Evolutionary conservation across 2,888 invertebrate genomes (phyloP).

Genomic region (Elgonia sp.): DNA sequence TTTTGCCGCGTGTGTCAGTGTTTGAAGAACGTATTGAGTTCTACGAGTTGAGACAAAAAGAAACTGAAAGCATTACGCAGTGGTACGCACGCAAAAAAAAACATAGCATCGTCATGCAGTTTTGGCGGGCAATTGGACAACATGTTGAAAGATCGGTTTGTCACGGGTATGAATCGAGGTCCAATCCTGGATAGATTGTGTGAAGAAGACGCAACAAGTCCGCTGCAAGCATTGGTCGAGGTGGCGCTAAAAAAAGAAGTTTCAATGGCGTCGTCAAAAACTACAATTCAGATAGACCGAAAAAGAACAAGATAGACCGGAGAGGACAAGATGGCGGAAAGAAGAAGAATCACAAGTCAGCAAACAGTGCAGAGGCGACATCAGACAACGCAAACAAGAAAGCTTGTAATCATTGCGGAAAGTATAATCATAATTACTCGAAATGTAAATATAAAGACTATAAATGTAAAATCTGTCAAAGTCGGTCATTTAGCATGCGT

Average conservation of each 20-base stretch:
- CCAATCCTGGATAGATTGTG: constrained; percentile 70
- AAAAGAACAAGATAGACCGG: background rate
- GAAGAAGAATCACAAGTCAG: background rate
- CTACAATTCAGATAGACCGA: background rate
- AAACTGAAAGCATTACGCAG: constrained; percentile 53
- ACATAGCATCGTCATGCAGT: constrained; percentile 68
- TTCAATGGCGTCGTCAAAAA: constrained; percentile 14
- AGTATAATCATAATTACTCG: constrained; percentile 34
- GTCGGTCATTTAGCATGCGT: constrained; percentile 37
- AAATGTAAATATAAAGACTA: constrained; percentile 52
- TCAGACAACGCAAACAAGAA: background rate
- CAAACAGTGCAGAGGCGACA: background rate
- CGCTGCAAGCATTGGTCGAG: constrained; percentile 56
- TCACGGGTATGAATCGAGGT: constrained; percentile 59
- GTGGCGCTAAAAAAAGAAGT: constrained; percentile 71
- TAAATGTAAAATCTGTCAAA: constrained; percentile 47
- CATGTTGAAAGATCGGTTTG: constrained; percentile 78
- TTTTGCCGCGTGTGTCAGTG: constrained; percentile 46
- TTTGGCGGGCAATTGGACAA: constrained; percentile 70
- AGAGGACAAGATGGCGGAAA: constrained; percentile 2
- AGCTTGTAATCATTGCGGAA: constrained; percentile 48
- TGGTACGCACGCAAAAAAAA: constrained; percentile 81
- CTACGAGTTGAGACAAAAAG: constrained; percentile 78
- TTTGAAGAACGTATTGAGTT: constrained; percentile 70
- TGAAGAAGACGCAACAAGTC: constrained; percentile 60